Evolutionary conservation across 2,888 invertebrate species (phyloP), one percentile per base, ranked within the genome.

Genomic region (Diarsia dahlii): DNA sequence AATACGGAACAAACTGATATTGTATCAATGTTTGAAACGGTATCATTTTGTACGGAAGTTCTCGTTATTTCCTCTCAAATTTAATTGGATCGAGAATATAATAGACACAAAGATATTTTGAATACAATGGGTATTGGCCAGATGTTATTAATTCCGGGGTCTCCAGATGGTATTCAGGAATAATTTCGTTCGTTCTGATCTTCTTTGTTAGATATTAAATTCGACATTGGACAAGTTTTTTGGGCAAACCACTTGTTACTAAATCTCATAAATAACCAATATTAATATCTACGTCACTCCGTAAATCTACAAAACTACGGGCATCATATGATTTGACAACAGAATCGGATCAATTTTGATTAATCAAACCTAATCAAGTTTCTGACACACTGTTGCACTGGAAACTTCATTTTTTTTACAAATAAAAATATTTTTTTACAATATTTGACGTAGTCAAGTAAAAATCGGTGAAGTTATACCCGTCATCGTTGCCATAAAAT

Each of bases 81-180:
- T 64, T 80, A 80, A 75, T 65, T 75, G 28, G 39, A 54, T 28
- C 48, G 54, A 56, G 28, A 72, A 60, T 18, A 62, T 74, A 74
- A 80, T 78, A 64, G 45, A n/a, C 23, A 1, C 23, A 69, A 48
- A 1, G 34, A 52, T 64, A 68, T 80, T 13, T 80, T 28, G 58
- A 58, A 46, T 48, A 80, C 75, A 75, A 75, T 69, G 65, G n/a
- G 2, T 18, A 78, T 20, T 66, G 52, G 20, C 9, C 20, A 34
- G 13, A 60, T 60, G 1, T 73, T 34, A 79, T 78, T 77, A 79
- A 54, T 79, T 66, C 66, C 54, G 48, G 13, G 18, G 34, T 66
- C 54, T 18, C 13, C 48, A 48, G 46, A 60, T 48, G 12, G 15
- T 78, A 54, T 56, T 63, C 28, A 58, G 71, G 39, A 54, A 10